phyloP scores from a whole-genome alignment of 2,113 vertebrate genomes.

The Prunella himalayana region DNA sequence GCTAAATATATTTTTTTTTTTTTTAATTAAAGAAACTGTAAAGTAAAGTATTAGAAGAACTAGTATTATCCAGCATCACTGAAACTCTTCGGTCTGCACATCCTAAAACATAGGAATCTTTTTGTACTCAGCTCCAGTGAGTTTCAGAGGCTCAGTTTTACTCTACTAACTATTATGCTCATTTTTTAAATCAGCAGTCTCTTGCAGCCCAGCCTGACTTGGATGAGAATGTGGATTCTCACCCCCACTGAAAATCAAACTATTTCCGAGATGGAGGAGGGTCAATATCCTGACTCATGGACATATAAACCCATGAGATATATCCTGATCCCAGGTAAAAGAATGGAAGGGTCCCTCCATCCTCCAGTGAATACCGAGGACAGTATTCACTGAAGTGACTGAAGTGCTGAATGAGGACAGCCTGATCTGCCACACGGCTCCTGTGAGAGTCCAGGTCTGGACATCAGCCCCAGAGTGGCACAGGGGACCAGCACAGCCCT shows the following conservation, averaged over 20 bases:
- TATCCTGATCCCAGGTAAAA: neutral
- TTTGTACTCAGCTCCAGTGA: neutral
- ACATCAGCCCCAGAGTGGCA: accelerated
- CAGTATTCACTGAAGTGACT: too few species aligned
- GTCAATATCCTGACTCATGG: neutral
- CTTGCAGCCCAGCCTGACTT: neutral
- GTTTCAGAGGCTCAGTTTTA: neutral
- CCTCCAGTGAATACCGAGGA: neutral
- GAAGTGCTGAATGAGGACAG: neutral
- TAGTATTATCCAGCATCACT: neutral
- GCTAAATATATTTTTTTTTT: neutral
- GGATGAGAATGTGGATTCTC: neutral
- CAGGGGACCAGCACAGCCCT: neutral
- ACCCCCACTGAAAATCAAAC: neutral
- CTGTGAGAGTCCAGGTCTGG: neutral
- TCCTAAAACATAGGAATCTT: neutral
- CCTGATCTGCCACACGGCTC: accelerated
- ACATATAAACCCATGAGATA: neutral
- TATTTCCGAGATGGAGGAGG: accelerated
- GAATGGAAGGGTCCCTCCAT: neutral
- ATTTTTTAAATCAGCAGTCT: neutral
- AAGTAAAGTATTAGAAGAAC: neutral
- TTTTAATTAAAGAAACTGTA: neutral
- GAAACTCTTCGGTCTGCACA: neutral
- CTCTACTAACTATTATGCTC: accelerated